Conservation (phyloP, 2,888 invertebrate species). For the Brachyopa scutellaris region DNA sequence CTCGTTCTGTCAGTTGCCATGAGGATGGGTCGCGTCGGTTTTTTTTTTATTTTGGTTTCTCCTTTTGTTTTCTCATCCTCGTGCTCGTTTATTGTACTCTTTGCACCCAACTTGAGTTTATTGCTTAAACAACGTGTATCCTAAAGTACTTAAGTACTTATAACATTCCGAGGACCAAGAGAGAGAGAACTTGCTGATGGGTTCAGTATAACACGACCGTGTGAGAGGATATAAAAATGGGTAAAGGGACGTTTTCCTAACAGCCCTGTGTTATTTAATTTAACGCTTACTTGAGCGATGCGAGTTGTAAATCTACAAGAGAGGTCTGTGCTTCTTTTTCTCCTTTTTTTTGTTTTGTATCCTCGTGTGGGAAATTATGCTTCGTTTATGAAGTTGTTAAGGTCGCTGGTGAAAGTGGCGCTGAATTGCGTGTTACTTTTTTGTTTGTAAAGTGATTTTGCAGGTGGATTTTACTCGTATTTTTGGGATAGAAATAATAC, state of each 20-base stretch:
- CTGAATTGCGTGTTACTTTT: constrained; percentile 3
- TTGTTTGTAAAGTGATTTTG: background rate
- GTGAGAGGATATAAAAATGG: constrained; percentile 35
- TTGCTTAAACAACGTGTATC: constrained; percentile 68
- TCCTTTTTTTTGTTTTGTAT: too few species aligned
- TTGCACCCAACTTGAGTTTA: constrained; percentile 66
- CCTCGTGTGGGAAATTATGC: constrained; percentile 43
- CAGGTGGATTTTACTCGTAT: too few species aligned
- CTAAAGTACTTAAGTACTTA: constrained; percentile 64
- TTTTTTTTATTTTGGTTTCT: constrained; percentile 24
- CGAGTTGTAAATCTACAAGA: constrained; percentile 55
- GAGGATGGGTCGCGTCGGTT: constrained; percentile 15
- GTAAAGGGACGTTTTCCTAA: constrained; percentile 63
- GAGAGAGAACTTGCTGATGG: constrained; percentile 40
- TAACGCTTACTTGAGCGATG: constrained; percentile 72
- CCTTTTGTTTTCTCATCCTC: too few species aligned
- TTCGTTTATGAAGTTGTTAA: constrained; percentile 64
- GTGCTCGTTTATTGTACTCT: constrained; percentile 58
- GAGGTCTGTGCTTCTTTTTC: constrained; percentile 28
- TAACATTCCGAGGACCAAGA: constrained; percentile 12
- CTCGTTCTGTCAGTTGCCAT: constrained; percentile 53
- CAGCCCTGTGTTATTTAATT: constrained; percentile 72
- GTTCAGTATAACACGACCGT: constrained; percentile 33
- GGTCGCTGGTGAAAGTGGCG: constrained; percentile 29
- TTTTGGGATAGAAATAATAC: too few species aligned